phyloP scores from a whole-genome alignment of 2,797 vertebrate species.

The Synanceia verrucosa region DNA sequence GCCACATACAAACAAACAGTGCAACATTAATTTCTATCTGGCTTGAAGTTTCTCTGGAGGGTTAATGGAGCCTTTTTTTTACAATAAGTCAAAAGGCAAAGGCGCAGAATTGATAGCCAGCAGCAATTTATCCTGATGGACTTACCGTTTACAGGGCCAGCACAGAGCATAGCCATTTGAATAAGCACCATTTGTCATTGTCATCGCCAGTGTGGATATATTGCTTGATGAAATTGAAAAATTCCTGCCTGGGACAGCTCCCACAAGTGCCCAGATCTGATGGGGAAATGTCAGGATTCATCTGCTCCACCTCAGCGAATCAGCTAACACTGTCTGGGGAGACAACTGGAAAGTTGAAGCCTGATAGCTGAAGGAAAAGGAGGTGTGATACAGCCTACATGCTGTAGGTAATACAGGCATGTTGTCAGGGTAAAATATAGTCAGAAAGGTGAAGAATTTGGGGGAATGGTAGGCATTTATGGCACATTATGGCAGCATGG shows the following conservation, averaged over 20 bases:
- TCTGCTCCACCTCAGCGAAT: slow-evolving; percentile 73
- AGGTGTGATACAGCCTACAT: neutral
- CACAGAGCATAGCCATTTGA: slow-evolving; percentile 69
- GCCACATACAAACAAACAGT: slow-evolving; percentile 24
- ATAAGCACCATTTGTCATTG: slow-evolving; percentile 76
- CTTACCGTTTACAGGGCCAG: slow-evolving; percentile 79
- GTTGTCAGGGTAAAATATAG: neutral
- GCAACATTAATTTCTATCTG: slow-evolving; percentile 20
- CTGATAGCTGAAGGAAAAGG: slow-evolving; percentile 45
- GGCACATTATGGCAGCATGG: neutral
- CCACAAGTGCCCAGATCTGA: slow-evolving; percentile 53
- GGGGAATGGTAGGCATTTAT: neutral
- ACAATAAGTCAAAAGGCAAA: slow-evolving; percentile 56
- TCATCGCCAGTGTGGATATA: slow-evolving; percentile 63
- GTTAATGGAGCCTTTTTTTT: slow-evolving; percentile 62
- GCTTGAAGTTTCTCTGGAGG: slow-evolving; percentile 29
- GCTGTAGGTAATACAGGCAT: slow-evolving; percentile 18
- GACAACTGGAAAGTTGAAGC: slow-evolving; percentile 55
- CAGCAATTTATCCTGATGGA: slow-evolving; percentile 75
- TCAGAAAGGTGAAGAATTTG: neutral
- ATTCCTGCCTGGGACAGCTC: slow-evolving; percentile 59
- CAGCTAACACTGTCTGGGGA: slow-evolving; percentile 61
- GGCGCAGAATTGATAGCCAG: slow-evolving; percentile 81
- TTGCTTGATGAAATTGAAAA: slow-evolving; percentile 77
- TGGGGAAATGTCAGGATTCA: slow-evolving; percentile 77